Percentiles rank a stretch among this genome's conserved stretches.
Evolutionary conservation across 2,113 vertebrate genomes (phyloP).

Genomic region (Pangasianodon gigas): DNA sequence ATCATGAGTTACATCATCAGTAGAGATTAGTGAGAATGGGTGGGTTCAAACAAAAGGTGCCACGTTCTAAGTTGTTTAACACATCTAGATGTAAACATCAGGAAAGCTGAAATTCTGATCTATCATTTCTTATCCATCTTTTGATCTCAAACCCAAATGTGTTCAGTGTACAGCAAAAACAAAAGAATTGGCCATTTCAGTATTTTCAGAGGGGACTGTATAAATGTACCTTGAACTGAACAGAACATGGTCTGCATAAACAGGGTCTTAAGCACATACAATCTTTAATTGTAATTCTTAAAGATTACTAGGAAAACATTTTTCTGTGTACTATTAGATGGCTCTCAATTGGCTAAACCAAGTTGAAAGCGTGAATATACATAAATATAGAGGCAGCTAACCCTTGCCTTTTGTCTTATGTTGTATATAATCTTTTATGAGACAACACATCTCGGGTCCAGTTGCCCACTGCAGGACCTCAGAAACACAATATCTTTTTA

Average conservation of each 20-base stretch:
- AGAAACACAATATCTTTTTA: slow-evolving; percentile 37
- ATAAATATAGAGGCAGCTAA: not conserved
- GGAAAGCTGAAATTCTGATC: too few relatives aligned
- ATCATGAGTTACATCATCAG: too few relatives aligned
- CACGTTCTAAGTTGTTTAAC: too few relatives aligned
- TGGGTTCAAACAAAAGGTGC: too few relatives aligned
- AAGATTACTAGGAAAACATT: too few relatives aligned
- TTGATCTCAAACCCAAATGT: too few relatives aligned
- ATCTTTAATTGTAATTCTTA: not conserved
- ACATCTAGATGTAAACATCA: too few relatives aligned
- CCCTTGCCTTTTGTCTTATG: not conserved
- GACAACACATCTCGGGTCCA: not conserved
- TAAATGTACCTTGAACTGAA: not conserved
- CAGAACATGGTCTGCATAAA: not conserved
- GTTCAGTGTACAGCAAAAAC: too few relatives aligned
- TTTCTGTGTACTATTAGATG: not conserved
- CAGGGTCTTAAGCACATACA: not conserved
- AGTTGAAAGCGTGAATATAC: too few relatives aligned
- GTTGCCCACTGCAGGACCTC: not conserved
- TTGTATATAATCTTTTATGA: not conserved
- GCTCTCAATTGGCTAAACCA: not conserved
- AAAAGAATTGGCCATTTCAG: too few relatives aligned
- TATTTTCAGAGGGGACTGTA: not conserved
- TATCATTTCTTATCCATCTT: too few relatives aligned
- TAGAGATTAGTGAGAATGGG: too few relatives aligned